Percentiles rank a stretch among this genome's conserved stretches.
phyloP scores from a whole-genome alignment of 2,888 invertebrate genomes.

The Lycaena phlaeas region DNA sequence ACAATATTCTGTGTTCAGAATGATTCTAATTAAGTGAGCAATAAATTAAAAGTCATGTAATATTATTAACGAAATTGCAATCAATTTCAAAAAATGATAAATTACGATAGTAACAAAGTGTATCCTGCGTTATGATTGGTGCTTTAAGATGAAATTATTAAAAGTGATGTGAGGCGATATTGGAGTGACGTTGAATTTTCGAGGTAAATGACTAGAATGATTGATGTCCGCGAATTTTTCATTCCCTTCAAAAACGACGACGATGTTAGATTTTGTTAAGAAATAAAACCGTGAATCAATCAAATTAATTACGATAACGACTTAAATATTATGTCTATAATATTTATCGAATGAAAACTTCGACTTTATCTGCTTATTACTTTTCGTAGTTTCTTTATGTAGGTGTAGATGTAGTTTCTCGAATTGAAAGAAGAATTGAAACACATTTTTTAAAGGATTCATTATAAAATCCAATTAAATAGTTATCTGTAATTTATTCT shows the following conservation, averaged over 20 bases:
- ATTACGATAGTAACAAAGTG: constrained; percentile 23
- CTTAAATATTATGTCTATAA: no score
- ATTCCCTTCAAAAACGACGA: constrained; percentile 48
- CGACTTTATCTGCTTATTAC: no score
- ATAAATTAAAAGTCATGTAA: constrained; percentile 8
- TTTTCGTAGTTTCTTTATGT: no score
- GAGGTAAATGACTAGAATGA: constrained; percentile 58
- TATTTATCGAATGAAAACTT: no score
- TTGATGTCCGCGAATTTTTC: constrained; percentile 52
- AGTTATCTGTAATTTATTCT: no score
- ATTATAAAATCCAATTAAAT: no score
- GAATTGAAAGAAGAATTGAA: no score
- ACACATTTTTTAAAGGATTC: no score
- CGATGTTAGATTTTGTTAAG: constrained; percentile 6
- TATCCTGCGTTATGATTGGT: constrained; percentile 22
- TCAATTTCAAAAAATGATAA: constrained; percentile 27
- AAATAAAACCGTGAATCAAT: not conserved
- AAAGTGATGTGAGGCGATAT: constrained; percentile 51
- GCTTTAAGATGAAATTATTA: constrained; percentile 41
- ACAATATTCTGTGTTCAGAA: no score
- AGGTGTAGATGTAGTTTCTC: no score
- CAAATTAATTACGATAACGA: not conserved
- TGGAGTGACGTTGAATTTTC: constrained; percentile 50
- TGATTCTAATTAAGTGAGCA: constrained; percentile 8
- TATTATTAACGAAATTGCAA: constrained; percentile 15